Evolutionary conservation across 2,888 invertebrate genomes (phyloP).

Genomic region (Acrocyrtus sp.): DNA sequence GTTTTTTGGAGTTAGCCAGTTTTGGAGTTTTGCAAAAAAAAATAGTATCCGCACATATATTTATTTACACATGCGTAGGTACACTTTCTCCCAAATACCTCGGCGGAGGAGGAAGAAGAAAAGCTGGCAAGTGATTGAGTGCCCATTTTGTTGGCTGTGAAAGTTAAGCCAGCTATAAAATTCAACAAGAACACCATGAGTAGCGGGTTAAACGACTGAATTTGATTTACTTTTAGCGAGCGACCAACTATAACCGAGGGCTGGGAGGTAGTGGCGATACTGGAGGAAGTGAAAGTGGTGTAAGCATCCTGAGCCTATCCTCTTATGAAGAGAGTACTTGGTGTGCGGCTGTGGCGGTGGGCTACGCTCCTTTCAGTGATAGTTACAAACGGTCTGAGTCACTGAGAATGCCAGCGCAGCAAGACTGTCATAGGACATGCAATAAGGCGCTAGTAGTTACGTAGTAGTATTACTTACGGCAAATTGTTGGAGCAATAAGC

Average conservation of each 20-base stretch:
- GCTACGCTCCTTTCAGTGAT: too few species aligned
- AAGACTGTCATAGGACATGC: constrained; percentile 42
- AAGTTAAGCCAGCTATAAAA: constrained; percentile 55
- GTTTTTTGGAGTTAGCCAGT: too few species aligned
- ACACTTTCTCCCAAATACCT: background rate
- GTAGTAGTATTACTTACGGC: constrained; percentile 50
- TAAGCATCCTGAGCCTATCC: too few species aligned
- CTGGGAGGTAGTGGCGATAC: constrained; percentile 14
- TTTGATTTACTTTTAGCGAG: constrained; percentile 52
- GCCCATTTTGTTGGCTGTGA: constrained; percentile 51
- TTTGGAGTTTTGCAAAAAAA: too few species aligned
- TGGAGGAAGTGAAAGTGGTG: constrained; percentile 3
- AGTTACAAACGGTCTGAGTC: background rate
- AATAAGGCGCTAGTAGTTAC: constrained; percentile 17
- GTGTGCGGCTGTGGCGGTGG: too few species aligned
- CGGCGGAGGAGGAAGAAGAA: background rate
- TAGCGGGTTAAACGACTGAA: constrained; percentile 52
- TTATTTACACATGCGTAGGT: too few species aligned
- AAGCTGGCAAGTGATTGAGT: constrained; percentile 53
- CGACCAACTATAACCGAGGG: constrained; percentile 52
- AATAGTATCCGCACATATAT: too few species aligned
- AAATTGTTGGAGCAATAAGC: constrained; percentile 48
- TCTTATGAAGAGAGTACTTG: too few species aligned
- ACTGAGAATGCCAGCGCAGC: constrained; percentile 42
- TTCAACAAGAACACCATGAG: constrained; percentile 52